Evolutionary conservation across 1,140 invertebrate genomes (phyloP).

Genomic region (Harlomillsia oculata): DNA sequence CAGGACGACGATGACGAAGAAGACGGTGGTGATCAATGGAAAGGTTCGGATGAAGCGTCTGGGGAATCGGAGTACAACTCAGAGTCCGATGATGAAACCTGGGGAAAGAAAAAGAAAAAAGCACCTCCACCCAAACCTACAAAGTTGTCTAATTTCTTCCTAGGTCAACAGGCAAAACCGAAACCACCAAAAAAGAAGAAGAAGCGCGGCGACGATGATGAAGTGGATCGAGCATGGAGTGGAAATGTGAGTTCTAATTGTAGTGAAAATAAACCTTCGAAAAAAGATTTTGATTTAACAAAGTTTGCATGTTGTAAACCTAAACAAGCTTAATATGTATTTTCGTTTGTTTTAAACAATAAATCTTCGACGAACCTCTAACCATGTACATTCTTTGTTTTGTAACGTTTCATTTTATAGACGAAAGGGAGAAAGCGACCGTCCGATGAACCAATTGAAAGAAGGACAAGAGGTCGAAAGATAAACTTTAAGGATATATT

Average conservation of each 20-base stretch:
- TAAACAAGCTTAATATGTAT: conserved; percentile 13
- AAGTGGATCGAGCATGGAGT: conserved; percentile 27
- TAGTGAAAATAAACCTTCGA: background rate
- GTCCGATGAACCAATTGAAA: conserved; percentile 41
- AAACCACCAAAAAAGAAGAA: conserved; percentile 24
- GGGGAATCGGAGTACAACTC: conserved; percentile 45
- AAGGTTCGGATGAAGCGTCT: conserved; percentile 47
- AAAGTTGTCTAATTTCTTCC: conserved; percentile 19
- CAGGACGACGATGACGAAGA: conserved; percentile 43
- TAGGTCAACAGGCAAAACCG: background rate
- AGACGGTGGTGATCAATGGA: conserved; percentile 46
- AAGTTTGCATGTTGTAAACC: conserved; percentile 3
- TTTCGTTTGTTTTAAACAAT: background rate
- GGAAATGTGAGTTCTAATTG: conserved; percentile 10
- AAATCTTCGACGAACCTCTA: background rate
- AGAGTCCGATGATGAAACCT: conserved; percentile 51
- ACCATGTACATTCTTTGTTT: no score
- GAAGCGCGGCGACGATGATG: conserved; percentile 28
- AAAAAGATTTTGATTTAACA: conserved; percentile 7
- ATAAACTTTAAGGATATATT: conserved; percentile 59
- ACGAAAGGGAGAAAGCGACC: conserved; percentile 40
- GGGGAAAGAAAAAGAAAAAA: conserved; percentile 41
- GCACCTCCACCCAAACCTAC: conserved; percentile 14
- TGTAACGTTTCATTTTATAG: no score
- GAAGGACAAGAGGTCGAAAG: conserved; percentile 54